Evolutionary conservation across 2,888 invertebrate genomes (phyloP).

Genomic region (Podabrus alpinus): DNA sequence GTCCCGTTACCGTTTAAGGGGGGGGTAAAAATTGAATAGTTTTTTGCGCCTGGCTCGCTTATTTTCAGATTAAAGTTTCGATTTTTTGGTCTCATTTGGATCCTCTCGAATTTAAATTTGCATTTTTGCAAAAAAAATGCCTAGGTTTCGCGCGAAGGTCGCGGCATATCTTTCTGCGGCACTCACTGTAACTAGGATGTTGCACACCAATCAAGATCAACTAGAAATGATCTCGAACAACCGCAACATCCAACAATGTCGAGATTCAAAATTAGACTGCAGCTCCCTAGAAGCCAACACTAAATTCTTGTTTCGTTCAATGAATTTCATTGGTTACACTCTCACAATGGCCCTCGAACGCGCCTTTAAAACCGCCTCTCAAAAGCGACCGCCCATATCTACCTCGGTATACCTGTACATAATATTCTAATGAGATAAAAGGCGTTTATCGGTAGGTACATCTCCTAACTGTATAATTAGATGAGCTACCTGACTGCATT

Average conservation of each 20-base stretch:
- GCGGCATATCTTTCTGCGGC: constrained; percentile 70
- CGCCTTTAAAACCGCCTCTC: constrained; percentile 31
- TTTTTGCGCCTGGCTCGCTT: too few relatives aligned
- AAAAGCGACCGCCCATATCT: constrained; percentile 29
- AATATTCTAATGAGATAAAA: constrained; percentile 38
- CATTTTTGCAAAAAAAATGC: too few relatives aligned
- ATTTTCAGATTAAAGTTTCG: too few relatives aligned
- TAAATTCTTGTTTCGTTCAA: constrained; percentile 17
- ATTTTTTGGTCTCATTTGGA: too few relatives aligned
- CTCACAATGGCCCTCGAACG: constrained; percentile 37
- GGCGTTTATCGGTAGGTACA: constrained; percentile 34
- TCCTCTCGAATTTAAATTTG: too few relatives aligned
- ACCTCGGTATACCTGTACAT: constrained; percentile 29
- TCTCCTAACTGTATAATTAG: constrained; percentile 36
- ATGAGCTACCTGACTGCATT: constrained; percentile 34
- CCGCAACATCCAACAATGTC: constrained; percentile 21
- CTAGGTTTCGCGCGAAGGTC: constrained; percentile 95
- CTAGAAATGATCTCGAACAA: constrained; percentile 12
- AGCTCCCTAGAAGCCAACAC: constrained; percentile 9
- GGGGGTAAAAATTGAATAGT: too few relatives aligned
- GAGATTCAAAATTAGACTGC: constrained; percentile 24
- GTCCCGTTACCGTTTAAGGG: too few relatives aligned
- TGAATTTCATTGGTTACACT: constrained; percentile 33
- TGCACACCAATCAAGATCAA: constrained; percentile 20
- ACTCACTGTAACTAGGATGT: constrained; percentile 25